These are phyloP conservation scores for Idris sp. DNA, from an alignment of 1,140 invertebrate genomes.

Conservation along the genomic window DNA sequence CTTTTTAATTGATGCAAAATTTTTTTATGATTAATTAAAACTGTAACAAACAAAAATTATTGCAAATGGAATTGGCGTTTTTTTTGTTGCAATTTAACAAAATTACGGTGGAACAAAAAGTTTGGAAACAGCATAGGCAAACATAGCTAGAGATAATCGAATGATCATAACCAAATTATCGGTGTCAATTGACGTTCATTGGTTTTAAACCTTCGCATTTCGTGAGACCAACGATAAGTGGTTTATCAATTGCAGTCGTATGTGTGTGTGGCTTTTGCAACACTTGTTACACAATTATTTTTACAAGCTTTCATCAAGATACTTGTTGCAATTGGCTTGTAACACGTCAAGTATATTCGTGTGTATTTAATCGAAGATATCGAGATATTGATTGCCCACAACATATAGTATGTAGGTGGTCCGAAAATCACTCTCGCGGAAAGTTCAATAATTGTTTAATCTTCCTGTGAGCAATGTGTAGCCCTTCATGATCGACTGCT, in stretches of 20 bases:
- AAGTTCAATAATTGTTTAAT: constrained; percentile 75
- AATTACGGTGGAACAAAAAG: constrained; percentile 5
- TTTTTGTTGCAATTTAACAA: not conserved
- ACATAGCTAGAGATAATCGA: constrained; percentile 14
- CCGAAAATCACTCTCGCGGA: constrained; percentile 68
- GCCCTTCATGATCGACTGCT: constrained; percentile 60
- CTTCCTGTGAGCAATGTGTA: constrained; percentile 67
- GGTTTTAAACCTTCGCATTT: constrained; percentile 15
- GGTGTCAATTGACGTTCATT: constrained; percentile 27
- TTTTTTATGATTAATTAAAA: too few species aligned
- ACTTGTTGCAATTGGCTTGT: constrained; percentile 39
- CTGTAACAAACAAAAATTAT: too few species aligned
- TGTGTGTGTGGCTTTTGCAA: too few species aligned
- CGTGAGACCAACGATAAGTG: constrained; percentile 2
- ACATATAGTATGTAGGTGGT: constrained; percentile 65
- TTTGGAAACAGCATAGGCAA: constrained; percentile 12
- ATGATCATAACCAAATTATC: constrained; percentile 36
- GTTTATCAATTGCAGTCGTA: constrained; percentile 7
- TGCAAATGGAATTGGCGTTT: not conserved
- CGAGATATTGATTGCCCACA: constrained; percentile 66
- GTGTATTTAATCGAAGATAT: constrained; percentile 50
- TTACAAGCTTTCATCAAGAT: constrained; percentile 26
- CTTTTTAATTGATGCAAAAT: too few species aligned
- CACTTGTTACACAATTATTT: too few species aligned
- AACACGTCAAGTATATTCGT: constrained; percentile 10